Conservation (phyloP, 2,797 vertebrate species). For the Huso huso region DNA sequence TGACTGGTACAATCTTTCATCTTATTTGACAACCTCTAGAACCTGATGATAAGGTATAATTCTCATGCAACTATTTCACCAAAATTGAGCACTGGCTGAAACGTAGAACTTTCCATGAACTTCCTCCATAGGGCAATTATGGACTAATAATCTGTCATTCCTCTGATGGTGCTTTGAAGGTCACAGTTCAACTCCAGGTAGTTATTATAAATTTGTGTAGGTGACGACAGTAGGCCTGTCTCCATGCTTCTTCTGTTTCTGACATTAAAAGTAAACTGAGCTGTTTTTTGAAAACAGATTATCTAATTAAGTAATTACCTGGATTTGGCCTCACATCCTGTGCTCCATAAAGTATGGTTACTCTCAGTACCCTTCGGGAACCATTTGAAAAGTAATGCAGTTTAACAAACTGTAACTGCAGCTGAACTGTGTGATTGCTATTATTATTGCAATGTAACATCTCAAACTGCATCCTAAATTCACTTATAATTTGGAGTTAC, state of each 20-base stretch:
- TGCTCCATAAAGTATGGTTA: constrained; percentile 29
- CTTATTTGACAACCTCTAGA: constrained; percentile 29
- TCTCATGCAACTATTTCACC: constrained; percentile 27
- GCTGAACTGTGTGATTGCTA: too few species aligned
- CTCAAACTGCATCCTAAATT: too few species aligned
- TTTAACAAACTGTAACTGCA: too few species aligned
- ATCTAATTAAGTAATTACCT: constrained; percentile 60
- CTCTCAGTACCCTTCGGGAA: constrained; percentile 15
- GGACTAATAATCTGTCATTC: constrained; percentile 36
- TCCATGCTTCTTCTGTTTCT: constrained; percentile 67
- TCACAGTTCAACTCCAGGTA: constrained; percentile 64
- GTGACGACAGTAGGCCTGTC: constrained; percentile 73
- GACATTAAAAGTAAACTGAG: constrained; percentile 70
- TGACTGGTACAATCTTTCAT: constrained; percentile 38
- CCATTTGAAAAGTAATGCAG: too few species aligned
- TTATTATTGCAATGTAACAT: too few species aligned
- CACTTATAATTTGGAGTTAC: too few species aligned
- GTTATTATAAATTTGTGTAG: constrained; percentile 65
- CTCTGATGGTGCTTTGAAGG: constrained; percentile 64
- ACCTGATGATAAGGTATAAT: constrained; percentile 32
- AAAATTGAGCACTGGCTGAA: constrained; percentile 38
- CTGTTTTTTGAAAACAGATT: constrained; percentile 65
- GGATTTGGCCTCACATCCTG: constrained; percentile 44
- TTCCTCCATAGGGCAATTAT: constrained; percentile 46
- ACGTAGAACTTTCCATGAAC: constrained; percentile 13